Conservation (phyloP, 2,797 vertebrate species). For the Neosalanx taihuensis region DNA sequence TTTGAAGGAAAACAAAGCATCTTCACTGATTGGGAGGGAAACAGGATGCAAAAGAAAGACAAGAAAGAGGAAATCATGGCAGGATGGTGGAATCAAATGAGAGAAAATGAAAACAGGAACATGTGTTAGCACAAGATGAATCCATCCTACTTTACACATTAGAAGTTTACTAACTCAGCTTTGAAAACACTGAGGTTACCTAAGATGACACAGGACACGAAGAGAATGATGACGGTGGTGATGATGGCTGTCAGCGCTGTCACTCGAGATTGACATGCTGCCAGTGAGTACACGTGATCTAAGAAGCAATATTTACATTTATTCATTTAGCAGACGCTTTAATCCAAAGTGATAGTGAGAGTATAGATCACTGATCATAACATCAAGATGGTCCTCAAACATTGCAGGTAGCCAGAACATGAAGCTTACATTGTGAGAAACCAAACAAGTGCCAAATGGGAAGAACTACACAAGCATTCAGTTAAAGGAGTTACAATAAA, state of each 20-base stretch:
- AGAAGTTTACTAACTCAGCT: neutral
- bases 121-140: no score
- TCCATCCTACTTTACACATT: neutral
- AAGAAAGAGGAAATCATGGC: constrained; percentile 4
- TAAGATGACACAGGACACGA: constrained; percentile 54
- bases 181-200: constrained; percentile 46
- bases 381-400: no score
- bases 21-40: constrained; percentile 52
- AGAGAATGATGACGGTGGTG: constrained; percentile 41
- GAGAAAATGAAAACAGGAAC: no score
- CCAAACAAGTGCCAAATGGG: no score
- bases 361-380: no score
- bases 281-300: constrained; percentile 14
- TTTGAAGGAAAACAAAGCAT: constrained; percentile 58
- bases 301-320: constrained; percentile 1
- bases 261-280: constrained; percentile 33
- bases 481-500: no score
- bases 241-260: constrained; percentile 44
- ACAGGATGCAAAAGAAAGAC: constrained; percentile 14
- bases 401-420: neutral
- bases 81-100: neutral
- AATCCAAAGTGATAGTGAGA: no score
- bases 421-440: neutral
- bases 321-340: no score
- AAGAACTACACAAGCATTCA: no score